These are phyloP conservation scores for Sylvilagus floridanus DNA, from an alignment of 2,797 vertebrate species.

Conservation along the genomic window DNA sequence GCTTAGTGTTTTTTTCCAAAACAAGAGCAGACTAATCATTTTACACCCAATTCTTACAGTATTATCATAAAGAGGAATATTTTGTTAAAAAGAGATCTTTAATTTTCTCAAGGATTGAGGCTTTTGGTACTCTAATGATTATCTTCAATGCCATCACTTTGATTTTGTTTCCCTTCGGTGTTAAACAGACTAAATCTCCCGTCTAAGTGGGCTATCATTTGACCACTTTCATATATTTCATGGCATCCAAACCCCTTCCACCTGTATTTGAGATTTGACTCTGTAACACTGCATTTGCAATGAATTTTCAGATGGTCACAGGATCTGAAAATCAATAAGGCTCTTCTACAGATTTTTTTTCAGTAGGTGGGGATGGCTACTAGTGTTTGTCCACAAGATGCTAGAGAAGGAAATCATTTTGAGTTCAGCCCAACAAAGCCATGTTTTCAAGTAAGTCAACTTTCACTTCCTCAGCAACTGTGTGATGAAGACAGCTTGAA, in stretches of 20 bases:
- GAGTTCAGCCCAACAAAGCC: neutral
- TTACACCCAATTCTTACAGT: neutral
- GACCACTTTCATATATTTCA: neutral
- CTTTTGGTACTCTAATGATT: neutral
- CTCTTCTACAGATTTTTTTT: neutral
- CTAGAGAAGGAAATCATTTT: neutral
- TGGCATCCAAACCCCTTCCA: neutral
- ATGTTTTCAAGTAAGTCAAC: neutral
- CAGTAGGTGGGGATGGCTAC: neutral
- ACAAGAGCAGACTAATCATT: neutral
- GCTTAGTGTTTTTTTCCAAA: neutral
- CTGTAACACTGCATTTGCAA: neutral
- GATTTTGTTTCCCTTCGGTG: neutral
- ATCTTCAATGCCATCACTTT: no score
- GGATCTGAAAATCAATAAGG: neutral
- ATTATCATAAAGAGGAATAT: neutral
- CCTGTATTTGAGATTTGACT: conserved; percentile 32
- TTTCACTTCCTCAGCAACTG: neutral
- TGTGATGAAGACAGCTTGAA: neutral
- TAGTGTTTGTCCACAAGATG: neutral
- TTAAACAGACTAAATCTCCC: neutral
- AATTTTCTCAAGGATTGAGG: neutral
- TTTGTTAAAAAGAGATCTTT: neutral
- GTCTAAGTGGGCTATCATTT: conserved; percentile 1
- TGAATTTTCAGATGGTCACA: neutral